Evolutionary conservation across 2,888 invertebrate genomes (phyloP), one percentile per base, ranked within the genome.

Genomic region (Caenorhabditis angaria): DNA sequence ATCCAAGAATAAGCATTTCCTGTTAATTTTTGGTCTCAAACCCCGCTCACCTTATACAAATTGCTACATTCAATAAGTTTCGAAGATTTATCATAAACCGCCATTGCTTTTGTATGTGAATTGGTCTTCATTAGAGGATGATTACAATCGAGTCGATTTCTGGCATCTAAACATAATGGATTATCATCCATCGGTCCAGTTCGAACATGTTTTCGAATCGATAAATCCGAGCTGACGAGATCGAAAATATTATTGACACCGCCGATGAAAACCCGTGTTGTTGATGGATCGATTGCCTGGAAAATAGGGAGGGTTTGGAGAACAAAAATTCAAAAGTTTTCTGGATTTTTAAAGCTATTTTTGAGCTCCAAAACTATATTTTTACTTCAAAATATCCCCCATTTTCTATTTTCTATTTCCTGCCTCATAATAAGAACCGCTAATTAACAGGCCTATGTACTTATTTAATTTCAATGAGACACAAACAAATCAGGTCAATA

Each of bases 161-260:
- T 64, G 29, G 68, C 73, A 41, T 69, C 84, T 84, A 78, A 35
- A 80, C 83, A 56, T 29, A 54, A 54, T 27, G 73, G 70, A 25
- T 83, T 81, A 66, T 84, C 84, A 22, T 82, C 79, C 25, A 76
- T 65, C 1, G 85, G 85, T 18, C 86, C 85, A 2, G 84, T 84
- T 22, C 74, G 61, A 14, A 81, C 81, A 29, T 82, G 80, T 57
- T 78, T 76, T 50, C 82, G 68, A 12, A 83, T 72, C 12, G 77
- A 64, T 50, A 86, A 65, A 61, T 81, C 80, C 61, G 66, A 76
- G 10, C 83, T 77, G 20, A 67, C 71, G 50, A 86, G 62, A 58
- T 86, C 86, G 72, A 84, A 86, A n/a, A 86, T 73, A 56, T 82
- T 81, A 62, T 86, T 83, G 48, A 86, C 83, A 29, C 80, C 86